These are phyloP conservation scores for Thomomys bottae DNA, from an alignment of 2,113 vertebrate species.

Conservation along the genomic window DNA sequence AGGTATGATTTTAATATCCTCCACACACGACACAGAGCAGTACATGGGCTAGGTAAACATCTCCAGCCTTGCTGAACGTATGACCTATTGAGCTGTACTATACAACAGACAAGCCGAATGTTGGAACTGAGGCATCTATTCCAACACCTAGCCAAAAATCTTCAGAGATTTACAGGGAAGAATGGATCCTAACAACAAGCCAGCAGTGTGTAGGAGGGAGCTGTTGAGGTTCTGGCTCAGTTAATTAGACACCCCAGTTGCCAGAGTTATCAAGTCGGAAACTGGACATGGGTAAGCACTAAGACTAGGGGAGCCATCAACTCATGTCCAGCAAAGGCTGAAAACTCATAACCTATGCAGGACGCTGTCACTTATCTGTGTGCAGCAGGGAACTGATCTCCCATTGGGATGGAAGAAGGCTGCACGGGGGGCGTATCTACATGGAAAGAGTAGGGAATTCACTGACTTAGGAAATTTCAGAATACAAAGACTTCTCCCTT, in stretches of 20 bases:
- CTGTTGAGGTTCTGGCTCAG: neutral
- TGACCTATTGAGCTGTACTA: neutral
- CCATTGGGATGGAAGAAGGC: neutral
- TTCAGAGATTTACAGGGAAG: neutral
- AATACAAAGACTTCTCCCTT: neutral
- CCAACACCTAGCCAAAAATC: neutral
- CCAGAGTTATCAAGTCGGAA: neutral
- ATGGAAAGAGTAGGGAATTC: neutral
- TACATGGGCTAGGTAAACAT: neutral
- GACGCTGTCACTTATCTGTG: neutral
- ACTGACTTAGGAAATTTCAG: conserved; percentile 16
- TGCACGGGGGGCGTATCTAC: neutral
- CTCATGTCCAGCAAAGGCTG: neutral
- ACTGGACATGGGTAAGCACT: neutral
- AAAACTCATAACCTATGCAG: no score
- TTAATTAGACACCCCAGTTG: neutral
- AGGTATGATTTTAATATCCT: neutral
- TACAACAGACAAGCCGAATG: neutral
- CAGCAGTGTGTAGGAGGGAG: neutral
- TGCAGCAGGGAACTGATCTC: neutral
- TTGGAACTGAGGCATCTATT: neutral
- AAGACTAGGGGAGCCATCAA: neutral
- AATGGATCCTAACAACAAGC: neutral
- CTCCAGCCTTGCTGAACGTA: neutral
- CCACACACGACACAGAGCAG: neutral